These are phyloP conservation scores for Sylvietta virens DNA, from an alignment of 2,113 vertebrate genomes.

Conservation along the genomic window DNA sequence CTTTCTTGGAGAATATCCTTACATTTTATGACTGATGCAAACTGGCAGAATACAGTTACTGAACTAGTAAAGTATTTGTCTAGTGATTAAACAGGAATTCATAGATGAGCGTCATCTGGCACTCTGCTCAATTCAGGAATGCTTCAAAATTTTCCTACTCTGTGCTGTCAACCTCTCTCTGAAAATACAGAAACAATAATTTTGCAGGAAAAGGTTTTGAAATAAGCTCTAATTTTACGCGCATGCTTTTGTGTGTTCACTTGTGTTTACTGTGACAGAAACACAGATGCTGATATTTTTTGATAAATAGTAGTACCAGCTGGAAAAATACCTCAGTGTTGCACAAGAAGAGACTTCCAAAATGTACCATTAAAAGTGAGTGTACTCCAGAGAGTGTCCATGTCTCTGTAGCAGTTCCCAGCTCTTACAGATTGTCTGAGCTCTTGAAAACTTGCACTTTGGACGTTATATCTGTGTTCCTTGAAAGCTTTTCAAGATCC, in stretches of 20 bases:
- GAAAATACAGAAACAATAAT: not conserved
- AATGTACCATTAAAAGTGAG: not conserved
- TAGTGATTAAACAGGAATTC: not conserved
- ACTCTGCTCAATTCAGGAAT: not conserved
- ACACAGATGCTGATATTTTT: not conserved
- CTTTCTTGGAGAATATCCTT: not conserved
- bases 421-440: not conserved
- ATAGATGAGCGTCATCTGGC: not conserved
- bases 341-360: not conserved
- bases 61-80: not conserved
- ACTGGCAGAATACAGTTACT: not conserved
- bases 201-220: not conserved
- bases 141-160: not conserved
- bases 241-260: not conserved
- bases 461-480: not conserved
- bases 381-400: not conserved
- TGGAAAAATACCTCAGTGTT: not conserved
- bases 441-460: not conserved
- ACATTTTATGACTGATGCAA: not conserved
- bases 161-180: not conserved
- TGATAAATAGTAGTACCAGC: not conserved
- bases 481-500: not conserved
- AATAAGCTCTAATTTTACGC: not conserved
- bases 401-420: not conserved
- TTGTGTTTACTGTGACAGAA: not conserved